Evolutionary conservation across 2,888 invertebrate species (phyloP), one percentile per base, ranked within the genome.

Genomic region (Luperina nickerlii): DNA sequence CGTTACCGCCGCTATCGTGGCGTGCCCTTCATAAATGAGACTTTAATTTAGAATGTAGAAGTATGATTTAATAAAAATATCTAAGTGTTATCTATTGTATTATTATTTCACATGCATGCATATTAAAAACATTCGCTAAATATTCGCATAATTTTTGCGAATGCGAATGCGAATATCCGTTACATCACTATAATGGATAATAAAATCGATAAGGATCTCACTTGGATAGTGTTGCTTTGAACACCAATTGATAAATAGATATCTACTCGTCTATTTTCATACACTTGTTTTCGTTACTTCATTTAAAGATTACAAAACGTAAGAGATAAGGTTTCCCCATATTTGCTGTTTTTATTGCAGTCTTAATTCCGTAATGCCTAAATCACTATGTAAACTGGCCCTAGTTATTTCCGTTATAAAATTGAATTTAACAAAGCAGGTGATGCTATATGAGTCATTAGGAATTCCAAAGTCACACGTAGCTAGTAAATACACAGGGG

Each of bases 321-420:
- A 6, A n/a, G 27, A 65, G 69, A 81, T 81, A 78, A 45, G 51
- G 57, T 73, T 78, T 78, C 45, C 68, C 81, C 81, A 63, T 74
- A 54, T 70, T 54, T 67, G 57, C 32, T 84, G 8, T 27, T 54
- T 54, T 74, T 66, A 78, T 54, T 70, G 45, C 24, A 15, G 24
- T 57, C 38, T 68, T 67, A 32, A 62, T 65, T 76, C 15, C 8
- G 0, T 63, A 54, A 57, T 63, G 18, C 32, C 18, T 7, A 32
- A 48, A 74, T 68, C 32, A 63, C 48, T 51, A 65, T 69, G 54
- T 42, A 51, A 63, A 42, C 74, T 38, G 24, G 15, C 3, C 8
- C 24, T 11, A 38, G 15, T 24, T 63, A 24, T 69, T 63, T 51
- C 15, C 32, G 5, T 18, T 42, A 67, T 27, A 68, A 62, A 45